Conservation (phyloP, 2,888 invertebrate genomes). For the Eupithecia abbreviata region DNA sequence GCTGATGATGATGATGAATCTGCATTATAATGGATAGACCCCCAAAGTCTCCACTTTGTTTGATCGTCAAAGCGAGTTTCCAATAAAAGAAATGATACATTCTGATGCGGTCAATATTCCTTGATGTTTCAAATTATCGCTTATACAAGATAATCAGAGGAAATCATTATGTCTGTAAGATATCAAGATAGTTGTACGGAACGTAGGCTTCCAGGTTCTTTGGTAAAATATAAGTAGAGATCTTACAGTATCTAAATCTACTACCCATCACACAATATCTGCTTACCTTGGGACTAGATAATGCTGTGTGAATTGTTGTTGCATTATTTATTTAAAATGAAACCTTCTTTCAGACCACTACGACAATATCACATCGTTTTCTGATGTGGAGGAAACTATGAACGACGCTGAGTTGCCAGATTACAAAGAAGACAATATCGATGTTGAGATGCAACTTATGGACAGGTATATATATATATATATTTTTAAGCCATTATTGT, state of each 20-base stretch:
- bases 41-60: too few species aligned
- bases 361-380: constrained; percentile 89
- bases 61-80: neutral
- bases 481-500: too few species aligned
- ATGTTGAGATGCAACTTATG: constrained; percentile 89
- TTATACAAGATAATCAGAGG: neutral
- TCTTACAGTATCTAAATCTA: too few species aligned
- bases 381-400: constrained; percentile 95
- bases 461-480: constrained; percentile 86
- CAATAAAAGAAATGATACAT: neutral
- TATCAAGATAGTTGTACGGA: too few species aligned
- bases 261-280: too few species aligned
- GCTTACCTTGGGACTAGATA: too few species aligned
- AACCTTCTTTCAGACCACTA: constrained; percentile 56
- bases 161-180: neutral
- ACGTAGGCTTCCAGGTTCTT: too few species aligned
- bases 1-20: too few species aligned
- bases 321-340: too few species aligned
- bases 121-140: too few species aligned
- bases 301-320: too few species aligned
- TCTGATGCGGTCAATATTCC: neutral
- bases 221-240: neutral
- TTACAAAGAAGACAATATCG: constrained; percentile 91
- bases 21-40: too few species aligned
- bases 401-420: constrained; percentile 93